Conservation (phyloP, 2,888 invertebrate species). For the Helleia helle region DNA sequence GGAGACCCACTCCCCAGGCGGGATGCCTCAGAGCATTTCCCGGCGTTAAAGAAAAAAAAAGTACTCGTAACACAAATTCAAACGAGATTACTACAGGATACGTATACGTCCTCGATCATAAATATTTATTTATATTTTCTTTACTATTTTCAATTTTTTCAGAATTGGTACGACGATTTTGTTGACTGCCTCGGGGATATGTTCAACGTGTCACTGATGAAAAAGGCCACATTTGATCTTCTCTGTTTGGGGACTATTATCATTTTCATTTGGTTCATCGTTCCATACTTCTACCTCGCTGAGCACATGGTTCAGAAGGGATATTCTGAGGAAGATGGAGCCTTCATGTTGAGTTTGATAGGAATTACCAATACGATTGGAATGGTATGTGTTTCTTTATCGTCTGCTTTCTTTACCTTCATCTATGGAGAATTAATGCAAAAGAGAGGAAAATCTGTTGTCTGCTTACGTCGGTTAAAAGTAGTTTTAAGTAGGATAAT, state of each 20-base stretch:
- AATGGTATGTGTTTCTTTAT: constrained; percentile 86
- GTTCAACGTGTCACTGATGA: constrained; percentile 86
- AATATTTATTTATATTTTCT: not conserved
- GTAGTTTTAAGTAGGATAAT: no score
- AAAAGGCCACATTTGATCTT: constrained; percentile 83
- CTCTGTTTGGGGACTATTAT: constrained; percentile 90
- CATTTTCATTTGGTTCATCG: constrained; percentile 94
- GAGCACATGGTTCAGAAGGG: constrained; percentile 83
- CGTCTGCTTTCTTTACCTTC: no score
- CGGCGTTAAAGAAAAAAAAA: no score
- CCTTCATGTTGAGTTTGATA: constrained; percentile 87
- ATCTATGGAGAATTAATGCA: no score
- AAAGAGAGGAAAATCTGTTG: no score
- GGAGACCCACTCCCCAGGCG: no score
- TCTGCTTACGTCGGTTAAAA: no score
- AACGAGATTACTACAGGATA: no score
- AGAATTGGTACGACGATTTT: constrained; percentile 63
- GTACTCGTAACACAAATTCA: no score
- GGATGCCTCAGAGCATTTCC: no score
- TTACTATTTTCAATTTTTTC: constrained; percentile 18
- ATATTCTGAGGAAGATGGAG: constrained; percentile 81
- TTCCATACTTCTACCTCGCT: constrained; percentile 94
- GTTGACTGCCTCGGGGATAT: constrained; percentile 47
- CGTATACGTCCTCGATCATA: no score
- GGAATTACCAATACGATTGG: constrained; percentile 93